Base-by-base conservation (phyloP, 2,113 vertebrate species). In the Apteryx owenii region DNA sequence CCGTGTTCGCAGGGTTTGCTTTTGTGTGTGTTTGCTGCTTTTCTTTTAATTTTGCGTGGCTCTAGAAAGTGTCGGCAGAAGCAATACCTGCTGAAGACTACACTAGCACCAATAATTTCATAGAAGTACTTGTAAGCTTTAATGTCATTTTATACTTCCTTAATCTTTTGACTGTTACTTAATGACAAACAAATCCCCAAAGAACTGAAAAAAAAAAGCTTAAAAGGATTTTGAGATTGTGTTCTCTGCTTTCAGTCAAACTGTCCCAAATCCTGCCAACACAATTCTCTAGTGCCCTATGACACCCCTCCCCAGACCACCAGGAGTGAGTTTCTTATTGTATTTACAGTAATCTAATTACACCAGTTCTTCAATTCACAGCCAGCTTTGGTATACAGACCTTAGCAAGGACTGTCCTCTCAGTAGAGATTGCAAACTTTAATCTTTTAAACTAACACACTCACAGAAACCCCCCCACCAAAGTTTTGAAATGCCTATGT, bases 271-370 rank as follows among this genome's bases (percentile, higher is more conserved):
- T 95, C 97, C 97, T 94, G 88, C 94, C 93, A 97, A 91, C 88
- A 98, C 98, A 98, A 98, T 98, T 97, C 96, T 95, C 96, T 80
- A 76, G 90, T 96, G 95, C 97, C 95, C 96, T 95, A 83, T 97
- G 96, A 98, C 96, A 95, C 94, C 70, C 96, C 92, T 96, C 85
- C 93, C 81, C 93, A 96, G 99, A 99, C 99, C 99, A 99, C 98
- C 98, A 98, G 97, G 97, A 97, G 98, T 98, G 98, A 90, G 98
- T 97, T 98, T 98, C 98, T 99, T 98, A 98, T 98, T 98, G 98
- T 98, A 98, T 98, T 98, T 98, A 99, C 98, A 98, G 98, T 99
- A 98, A 99, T 99, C 98, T 98, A 98, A 99, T 99, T 99, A 99
- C 97, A 97, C 88, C 95, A 66, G 95, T 93, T 96, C 95, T 94